Conservation (phyloP, 2,113 vertebrate genomes). For the Tachuris rubrigastra region DNA sequence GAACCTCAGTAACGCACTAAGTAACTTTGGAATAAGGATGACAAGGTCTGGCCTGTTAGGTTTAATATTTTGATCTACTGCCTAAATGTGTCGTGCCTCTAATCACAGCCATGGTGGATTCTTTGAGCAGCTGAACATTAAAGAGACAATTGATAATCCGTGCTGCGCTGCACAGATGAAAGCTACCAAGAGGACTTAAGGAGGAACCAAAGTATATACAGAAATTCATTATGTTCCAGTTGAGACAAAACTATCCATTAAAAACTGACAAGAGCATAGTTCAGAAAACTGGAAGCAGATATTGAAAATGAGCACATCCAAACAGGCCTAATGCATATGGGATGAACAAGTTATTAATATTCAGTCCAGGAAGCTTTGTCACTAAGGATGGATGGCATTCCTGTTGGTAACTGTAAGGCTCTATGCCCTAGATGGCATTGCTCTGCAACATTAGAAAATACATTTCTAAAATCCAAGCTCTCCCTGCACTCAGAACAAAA, state of each 20-base stretch:
- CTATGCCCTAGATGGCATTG: slow-evolving; percentile 27
- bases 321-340: neutral
- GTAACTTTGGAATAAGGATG: neutral
- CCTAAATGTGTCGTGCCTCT: neutral
- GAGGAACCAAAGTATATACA: neutral
- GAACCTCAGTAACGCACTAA: neutral
- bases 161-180: neutral
- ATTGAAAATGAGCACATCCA: neutral
- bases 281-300: neutral
- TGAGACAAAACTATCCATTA: neutral
- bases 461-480: neutral
- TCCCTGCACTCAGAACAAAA: neutral
- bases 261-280: neutral
- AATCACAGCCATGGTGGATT: neutral
- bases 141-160: neutral
- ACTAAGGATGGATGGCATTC: neutral
- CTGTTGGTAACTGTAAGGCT: neutral
- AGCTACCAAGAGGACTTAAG: neutral
- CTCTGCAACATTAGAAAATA: neutral
- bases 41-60: neutral
- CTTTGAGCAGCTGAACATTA: neutral
- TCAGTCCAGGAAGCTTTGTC: neutral
- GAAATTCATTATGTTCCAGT: neutral
- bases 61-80: neutral
- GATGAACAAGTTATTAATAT: neutral